A percentile compares a stretch with the other conserved stretches of the same genome.
phyloP scores from a whole-genome alignment of 2,888 invertebrate genomes.

The Leptodirus hochenwartii region DNA sequence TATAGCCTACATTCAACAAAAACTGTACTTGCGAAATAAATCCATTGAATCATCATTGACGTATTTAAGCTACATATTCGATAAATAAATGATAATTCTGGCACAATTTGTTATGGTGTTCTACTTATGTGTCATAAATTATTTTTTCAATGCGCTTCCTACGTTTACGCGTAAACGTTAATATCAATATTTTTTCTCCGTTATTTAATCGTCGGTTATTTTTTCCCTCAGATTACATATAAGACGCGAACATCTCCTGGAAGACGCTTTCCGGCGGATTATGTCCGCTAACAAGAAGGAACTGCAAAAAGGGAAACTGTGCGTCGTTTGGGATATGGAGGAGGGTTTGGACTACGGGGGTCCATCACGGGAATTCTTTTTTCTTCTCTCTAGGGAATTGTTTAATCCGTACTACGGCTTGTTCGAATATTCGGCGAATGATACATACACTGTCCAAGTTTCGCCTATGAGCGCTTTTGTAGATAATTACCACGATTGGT shows the following conservation, averaged over 20 bases:
- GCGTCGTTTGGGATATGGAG: slow-evolving; percentile 87
- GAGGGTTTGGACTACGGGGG: slow-evolving; percentile 97
- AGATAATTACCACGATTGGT: slow-evolving; percentile 94
- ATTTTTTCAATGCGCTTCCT: too few relatives aligned
- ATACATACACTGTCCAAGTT: slow-evolving; percentile 91
- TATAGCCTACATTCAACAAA: too few relatives aligned
- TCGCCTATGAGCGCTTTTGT: slow-evolving; percentile 94
- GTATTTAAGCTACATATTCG: too few relatives aligned
- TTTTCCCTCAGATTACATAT: slow-evolving; percentile 58
- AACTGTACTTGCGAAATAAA: too few relatives aligned
- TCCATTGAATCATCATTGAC: too few relatives aligned
- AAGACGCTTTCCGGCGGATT: slow-evolving; percentile 91
- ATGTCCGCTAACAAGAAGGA: slow-evolving; percentile 94
- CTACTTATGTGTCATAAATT: too few relatives aligned
- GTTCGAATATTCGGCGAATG: slow-evolving; percentile 95
- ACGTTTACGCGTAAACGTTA: too few relatives aligned
- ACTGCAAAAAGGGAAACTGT: slow-evolving; percentile 84
- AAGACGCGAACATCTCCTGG: slow-evolving; percentile 78
- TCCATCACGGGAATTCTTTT: slow-evolving; percentile 94
- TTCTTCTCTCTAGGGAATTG: slow-evolving; percentile 86
- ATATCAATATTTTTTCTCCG: too few relatives aligned
- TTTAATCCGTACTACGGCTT: slow-evolving; percentile 98
- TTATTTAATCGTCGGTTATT: slow-evolving; percentile 5
- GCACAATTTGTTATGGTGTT: too few relatives aligned
- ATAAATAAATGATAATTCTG: too few relatives aligned